Conservation (phyloP, 2,888 invertebrate genomes). For the Troides oblongomaculatus region DNA sequence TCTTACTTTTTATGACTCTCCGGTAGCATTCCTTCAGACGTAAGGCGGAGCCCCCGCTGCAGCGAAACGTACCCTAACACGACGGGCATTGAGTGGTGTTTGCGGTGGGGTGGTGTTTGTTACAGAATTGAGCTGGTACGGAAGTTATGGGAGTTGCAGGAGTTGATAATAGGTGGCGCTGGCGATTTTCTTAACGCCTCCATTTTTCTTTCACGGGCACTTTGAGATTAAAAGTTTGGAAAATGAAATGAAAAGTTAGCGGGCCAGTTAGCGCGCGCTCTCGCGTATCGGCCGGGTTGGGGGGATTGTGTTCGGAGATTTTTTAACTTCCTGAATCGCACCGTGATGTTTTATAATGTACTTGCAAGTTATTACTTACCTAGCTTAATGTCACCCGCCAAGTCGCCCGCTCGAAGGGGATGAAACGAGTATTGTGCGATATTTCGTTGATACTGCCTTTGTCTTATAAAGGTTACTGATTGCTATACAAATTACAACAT, state of each 20-base stretch:
- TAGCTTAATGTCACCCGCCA: no score
- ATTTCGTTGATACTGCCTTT: no score
- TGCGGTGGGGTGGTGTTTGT: background rate
- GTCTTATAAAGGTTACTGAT: no score
- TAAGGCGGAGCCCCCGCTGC: slow-evolving; percentile 40
- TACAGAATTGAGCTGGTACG: slow-evolving; percentile 35
- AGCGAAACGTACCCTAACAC: slow-evolving; percentile 18
- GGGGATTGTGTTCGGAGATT: slow-evolving; percentile 41
- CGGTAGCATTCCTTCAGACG: slow-evolving; percentile 64
- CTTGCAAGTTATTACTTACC: slow-evolving; percentile 8
- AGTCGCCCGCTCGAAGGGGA: no score
- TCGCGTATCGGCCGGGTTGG: slow-evolving; percentile 53
- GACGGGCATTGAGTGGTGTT: slow-evolving; percentile 18
- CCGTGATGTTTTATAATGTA: slow-evolving; percentile 17
- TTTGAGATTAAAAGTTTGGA: slow-evolving; percentile 79
- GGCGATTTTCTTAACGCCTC: slow-evolving; percentile 74
- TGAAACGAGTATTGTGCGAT: no score
- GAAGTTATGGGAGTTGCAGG: slow-evolving; percentile 55
- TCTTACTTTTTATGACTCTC: slow-evolving; percentile 80
- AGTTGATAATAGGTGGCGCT: slow-evolving; percentile 78
- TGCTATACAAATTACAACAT: no score
- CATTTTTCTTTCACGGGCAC: slow-evolving; percentile 79
- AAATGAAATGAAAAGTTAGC: slow-evolving; percentile 73
- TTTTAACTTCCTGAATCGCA: slow-evolving; percentile 23
- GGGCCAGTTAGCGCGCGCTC: slow-evolving; percentile 42